Conservation (phyloP, 1,140 invertebrate genomes). For the fruit fly (Drosophila melanogaster) region Release_6_plus_ISO1_MT NC_004354.4:8628501-8629000, state of each 20-base stretch:
- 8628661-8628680: constrained; percentile 22
- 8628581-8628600: constrained; percentile 84
- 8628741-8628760: constrained; percentile 38
- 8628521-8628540: neutral
- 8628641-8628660: constrained; percentile 33
- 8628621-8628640: constrained; percentile 84
- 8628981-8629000: constrained; percentile 10
- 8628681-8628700: constrained; percentile 16
- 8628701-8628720: too few species aligned
- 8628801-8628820: constrained; percentile 21
- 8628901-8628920: constrained; percentile 39
- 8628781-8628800: constrained; percentile 1
- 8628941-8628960: constrained; percentile 66
- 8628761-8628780: constrained; percentile 43
- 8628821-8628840: constrained; percentile 52
- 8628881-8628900: constrained; percentile 46
- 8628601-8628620: constrained; percentile 85
- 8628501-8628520: neutral
- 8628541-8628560: constrained; percentile 38
- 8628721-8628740: constrained; percentile 3
- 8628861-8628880: constrained; percentile 7
- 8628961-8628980: constrained; percentile 73
- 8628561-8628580: constrained; percentile 75
- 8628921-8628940: constrained; percentile 78
- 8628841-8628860: constrained; percentile 7